Percentiles rank a stretch among this genome's conserved stretches.
phyloP scores from a whole-genome alignment of 2,797 vertebrate species.

The Parambassis ranga region DNA sequence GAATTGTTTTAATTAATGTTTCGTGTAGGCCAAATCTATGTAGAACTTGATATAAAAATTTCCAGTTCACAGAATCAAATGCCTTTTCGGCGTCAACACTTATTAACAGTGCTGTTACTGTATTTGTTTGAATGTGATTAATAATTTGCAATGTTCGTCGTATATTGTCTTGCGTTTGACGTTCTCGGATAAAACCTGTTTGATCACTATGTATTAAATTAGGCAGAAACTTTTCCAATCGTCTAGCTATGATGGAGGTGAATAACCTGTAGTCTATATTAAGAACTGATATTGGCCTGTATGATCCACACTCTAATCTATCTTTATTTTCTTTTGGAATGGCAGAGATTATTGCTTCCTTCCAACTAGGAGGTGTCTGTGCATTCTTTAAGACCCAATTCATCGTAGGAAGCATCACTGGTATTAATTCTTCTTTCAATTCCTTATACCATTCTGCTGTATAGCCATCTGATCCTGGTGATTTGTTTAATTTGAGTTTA shows the following conservation, averaged over 20 bases:
- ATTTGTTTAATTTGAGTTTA: neutral
- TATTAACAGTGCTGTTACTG: neutral
- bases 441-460: neutral
- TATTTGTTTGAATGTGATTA: neutral
- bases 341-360: neutral
- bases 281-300: neutral
- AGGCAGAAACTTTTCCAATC: neutral
- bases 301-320: neutral
- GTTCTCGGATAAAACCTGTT: neutral
- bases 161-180: neutral
- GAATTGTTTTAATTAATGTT: neutral
- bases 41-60: neutral
- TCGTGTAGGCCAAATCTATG: neutral
- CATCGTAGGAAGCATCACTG: neutral
- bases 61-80: neutral
- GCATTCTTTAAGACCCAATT: slow-evolving; percentile 8
- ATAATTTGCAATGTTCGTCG: neutral
- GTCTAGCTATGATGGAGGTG: neutral
- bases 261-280: neutral
- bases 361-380: neutral
- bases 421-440: neutral
- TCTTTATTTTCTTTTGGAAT: neutral
- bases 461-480: neutral
- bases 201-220: neutral
- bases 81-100: neutral